Conservation (phyloP, 1,140 invertebrate species). For the Panagrolaimus sp. region DNA sequence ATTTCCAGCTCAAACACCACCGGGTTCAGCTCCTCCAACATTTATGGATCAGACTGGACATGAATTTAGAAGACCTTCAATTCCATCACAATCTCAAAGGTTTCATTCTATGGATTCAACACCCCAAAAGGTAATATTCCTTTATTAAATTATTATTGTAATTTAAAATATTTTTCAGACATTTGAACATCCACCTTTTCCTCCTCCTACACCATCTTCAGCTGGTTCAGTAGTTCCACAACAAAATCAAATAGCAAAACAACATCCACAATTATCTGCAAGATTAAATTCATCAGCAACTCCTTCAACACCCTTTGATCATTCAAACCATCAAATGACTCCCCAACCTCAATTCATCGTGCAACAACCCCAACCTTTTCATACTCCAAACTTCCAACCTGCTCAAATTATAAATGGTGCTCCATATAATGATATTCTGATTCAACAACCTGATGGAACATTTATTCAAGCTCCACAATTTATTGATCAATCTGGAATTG, state of each 20-base stretch:
- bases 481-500: not conserved
- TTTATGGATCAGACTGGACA: not conserved
- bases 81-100: too few species aligned
- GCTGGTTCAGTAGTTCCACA: not conserved
- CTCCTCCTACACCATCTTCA: not conserved
- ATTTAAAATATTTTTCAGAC: not conserved
- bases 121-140: not conserved
- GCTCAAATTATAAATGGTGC: not conserved
- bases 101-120: conserved; percentile 1
- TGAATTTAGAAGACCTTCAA: not conserved
- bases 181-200: not conserved
- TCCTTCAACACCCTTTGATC: not conserved
- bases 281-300: not conserved
- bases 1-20: not conserved
- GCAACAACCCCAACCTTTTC: not conserved
- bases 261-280: conserved; percentile 9
- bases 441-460: not conserved
- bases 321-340: not conserved
- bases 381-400: not conserved
- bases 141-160: not conserved
- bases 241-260: not conserved
- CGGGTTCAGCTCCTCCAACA: conserved; percentile 2
- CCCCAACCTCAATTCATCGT: not conserved
- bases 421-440: not conserved
- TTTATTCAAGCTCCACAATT: not conserved